phyloP scores from a whole-genome alignment of 2,888 invertebrate genomes.

The Pyrochroa serraticornis region DNA sequence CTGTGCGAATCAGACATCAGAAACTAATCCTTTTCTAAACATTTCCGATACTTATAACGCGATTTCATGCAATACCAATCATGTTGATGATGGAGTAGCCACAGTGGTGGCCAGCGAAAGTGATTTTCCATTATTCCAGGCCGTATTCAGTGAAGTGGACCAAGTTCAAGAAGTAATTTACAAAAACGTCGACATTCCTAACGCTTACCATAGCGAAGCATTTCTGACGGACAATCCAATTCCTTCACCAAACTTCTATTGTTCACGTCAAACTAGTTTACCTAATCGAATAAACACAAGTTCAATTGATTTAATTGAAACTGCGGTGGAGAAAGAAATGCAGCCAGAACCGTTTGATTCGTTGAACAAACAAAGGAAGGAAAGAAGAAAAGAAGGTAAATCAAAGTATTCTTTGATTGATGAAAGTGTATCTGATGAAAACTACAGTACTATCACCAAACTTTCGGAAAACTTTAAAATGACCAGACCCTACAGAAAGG shows the following conservation, averaged over 20 bases:
- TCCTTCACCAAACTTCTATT: too few relatives aligned
- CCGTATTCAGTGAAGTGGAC: slow-evolving; percentile 27
- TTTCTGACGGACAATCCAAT: too few relatives aligned
- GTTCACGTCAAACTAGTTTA: background rate
- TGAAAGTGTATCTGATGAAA: slow-evolving; percentile 56
- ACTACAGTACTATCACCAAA: slow-evolving; percentile 33
- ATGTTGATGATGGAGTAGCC: too few relatives aligned
- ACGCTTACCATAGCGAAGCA: slow-evolving; percentile 7
- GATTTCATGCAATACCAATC: too few relatives aligned
- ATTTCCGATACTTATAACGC: too few relatives aligned
- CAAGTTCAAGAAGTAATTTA: slow-evolving; percentile 35
- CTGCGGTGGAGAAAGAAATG: background rate
- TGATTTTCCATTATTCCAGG: slow-evolving; percentile 39
- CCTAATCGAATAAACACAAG: background rate
- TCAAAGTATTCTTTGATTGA: slow-evolving; percentile 62
- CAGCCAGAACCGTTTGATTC: slow-evolving; percentile 21
- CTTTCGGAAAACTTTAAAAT: background rate
- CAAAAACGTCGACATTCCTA: slow-evolving; percentile 41
- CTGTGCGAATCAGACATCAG: too few relatives aligned
- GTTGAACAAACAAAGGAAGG: slow-evolving; percentile 39
- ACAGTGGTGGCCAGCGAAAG: slow-evolving; percentile 43
- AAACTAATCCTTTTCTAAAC: too few relatives aligned
- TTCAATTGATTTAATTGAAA: background rate
- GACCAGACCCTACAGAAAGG: slow-evolving; percentile 44
- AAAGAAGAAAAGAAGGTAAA: slow-evolving; percentile 57